Percentiles rank a stretch among this genome's conserved stretches.
Evolutionary conservation across 2,113 vertebrate genomes (phyloP).

Genomic region (Tychaedon coryphoeus): DNA sequence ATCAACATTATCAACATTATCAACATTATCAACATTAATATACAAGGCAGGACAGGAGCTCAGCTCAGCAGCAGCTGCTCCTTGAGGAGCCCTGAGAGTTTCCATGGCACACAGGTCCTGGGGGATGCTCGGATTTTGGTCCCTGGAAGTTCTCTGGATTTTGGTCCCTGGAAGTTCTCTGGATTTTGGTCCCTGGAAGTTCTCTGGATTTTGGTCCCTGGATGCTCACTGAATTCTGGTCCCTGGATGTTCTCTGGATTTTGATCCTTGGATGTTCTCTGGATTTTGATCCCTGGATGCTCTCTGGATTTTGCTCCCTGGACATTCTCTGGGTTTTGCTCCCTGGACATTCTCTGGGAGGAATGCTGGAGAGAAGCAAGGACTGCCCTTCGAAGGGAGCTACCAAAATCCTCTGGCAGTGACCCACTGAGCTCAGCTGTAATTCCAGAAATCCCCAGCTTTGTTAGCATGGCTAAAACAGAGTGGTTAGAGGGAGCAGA

Average conservation of each 20-base stretch:
- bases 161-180: no score
- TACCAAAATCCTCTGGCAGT: not conserved
- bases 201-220: no score
- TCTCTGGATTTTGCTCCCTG: no score
- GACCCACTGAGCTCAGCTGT: not conserved
- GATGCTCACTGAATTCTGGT: no score
- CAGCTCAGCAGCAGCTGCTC: not conserved
- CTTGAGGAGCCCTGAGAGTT: not conserved
- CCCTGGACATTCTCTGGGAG: no score
- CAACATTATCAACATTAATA: not conserved
- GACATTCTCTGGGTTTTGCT: no score
- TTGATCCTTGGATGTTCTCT: no score
- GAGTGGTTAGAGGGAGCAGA: not conserved
- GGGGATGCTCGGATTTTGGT: accelerated
- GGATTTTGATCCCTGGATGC: no score
- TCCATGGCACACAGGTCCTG: accelerated
- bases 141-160: no score
- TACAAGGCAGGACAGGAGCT: not conserved
- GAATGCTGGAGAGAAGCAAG: not conserved
- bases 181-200: no score
- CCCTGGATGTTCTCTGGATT: no score
- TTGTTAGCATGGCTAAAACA: not conserved
- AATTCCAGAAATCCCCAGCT: not conserved
- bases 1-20: no score
- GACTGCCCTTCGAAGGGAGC: not conserved